Base-by-base conservation (phyloP, 2,888 invertebrate species). In the Dioctria linearis region DNA sequence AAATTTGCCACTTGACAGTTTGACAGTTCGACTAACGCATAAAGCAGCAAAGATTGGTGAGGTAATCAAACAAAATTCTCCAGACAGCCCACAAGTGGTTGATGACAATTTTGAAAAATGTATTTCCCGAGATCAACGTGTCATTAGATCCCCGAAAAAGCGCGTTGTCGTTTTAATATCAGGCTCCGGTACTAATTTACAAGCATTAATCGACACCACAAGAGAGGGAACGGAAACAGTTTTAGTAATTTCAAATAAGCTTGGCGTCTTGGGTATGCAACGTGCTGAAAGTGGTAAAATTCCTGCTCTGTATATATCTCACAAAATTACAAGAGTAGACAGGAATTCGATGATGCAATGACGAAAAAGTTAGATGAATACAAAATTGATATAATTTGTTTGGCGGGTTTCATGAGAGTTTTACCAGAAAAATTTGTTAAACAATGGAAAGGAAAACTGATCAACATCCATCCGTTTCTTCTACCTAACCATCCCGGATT, bases 391-490 rank as follows among this genome's bases (percentile, higher is more conserved):
- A n/a, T n/a, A n/a, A n/a, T n/a, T n/a, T n/a, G n/a, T n/a, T n/a
- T n/a, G n/a, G n/a, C n/a, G 99, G 99, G 98, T 0, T 99, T 98
- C 88, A 98, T 99, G 99, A 91, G 98, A 85, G 95, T 99, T 83
- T 87, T 95, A 8, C 93, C 94, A 8, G 90, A 91, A 0, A 91
- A 92, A 79, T 96, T 97, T 87, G 95, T 96, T 3, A 90, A 90
- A 5, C 92, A 92, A 84, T 99, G 98, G 98, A 91, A 91, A 82
- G 98, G 98, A 0, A 91, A 93, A 5, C 89, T 99, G 82, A 90
- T 99, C 83, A 99, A 99, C 89, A 94, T 98, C 84, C 99, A 99
- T 90, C 99, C 99, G 0, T 95, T 98, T 0, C 90, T 99, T 49
- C 90, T 99, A 83, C 99, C 99, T 8, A 92, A 94, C 0, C 98